Conservation (phyloP, 1,140 invertebrate genomes). For the Pinna nobilis region DNA sequence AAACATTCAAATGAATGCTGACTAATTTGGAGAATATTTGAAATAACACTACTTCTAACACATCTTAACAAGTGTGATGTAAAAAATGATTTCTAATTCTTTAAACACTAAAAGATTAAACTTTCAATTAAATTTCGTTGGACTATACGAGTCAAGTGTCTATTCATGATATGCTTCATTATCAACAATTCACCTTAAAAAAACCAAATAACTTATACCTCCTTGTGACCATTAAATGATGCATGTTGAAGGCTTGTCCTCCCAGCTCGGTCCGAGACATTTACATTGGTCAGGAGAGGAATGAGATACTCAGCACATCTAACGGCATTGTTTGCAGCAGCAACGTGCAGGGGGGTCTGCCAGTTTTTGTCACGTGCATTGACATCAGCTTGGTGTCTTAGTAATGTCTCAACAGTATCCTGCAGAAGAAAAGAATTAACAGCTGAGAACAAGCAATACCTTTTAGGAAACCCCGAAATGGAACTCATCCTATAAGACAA, state of each 20-base stretch:
- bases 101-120: too few relatives aligned
- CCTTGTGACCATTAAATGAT: conserved; percentile 79
- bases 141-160: too few relatives aligned
- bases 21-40: too few relatives aligned
- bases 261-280: conserved; percentile 80
- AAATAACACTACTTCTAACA: too few relatives aligned
- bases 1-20: too few relatives aligned
- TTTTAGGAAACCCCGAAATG: too few relatives aligned
- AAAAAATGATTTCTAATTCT: too few relatives aligned
- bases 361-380: conserved; percentile 80
- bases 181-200: neutral
- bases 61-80: too few relatives aligned
- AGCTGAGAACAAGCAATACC: neutral
- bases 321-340: conserved; percentile 80
- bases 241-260: conserved; percentile 81
- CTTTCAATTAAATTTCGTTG: too few relatives aligned
- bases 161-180: neutral
- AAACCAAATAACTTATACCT: conserved; percentile 63
- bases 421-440: conserved; percentile 44
- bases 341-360: conserved; percentile 82
- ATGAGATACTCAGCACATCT: conserved; percentile 77
- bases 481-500: too few relatives aligned
- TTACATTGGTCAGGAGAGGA: conserved; percentile 77
- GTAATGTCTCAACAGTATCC: conserved; percentile 78
- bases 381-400: conserved; percentile 79